phyloP scores from a whole-genome alignment of 2,888 invertebrate species.

The Brassicogethes aeneus region DNA sequence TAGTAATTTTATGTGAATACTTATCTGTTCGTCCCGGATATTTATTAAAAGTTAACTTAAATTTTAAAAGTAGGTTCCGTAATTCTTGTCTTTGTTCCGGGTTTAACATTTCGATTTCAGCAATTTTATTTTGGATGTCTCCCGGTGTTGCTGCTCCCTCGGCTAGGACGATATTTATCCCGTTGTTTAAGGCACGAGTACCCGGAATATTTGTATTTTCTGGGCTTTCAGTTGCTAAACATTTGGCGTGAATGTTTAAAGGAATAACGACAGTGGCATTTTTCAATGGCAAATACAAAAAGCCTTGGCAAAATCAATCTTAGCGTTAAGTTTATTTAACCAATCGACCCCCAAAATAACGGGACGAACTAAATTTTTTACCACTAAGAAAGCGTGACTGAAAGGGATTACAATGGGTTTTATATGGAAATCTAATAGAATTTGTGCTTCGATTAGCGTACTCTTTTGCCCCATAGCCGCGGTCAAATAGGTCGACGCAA shows the following conservation, averaged over 20 bases:
- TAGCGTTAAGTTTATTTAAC: background rate
- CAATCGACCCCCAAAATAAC: background rate
- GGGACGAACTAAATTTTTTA: background rate
- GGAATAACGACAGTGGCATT: too few species aligned
- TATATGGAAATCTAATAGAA: background rate
- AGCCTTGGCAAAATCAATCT: background rate
- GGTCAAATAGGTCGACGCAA: background rate
- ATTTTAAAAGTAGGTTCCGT: background rate
- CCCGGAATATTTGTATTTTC: too few species aligned
- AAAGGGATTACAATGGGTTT: background rate
- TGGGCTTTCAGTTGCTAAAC: too few species aligned
- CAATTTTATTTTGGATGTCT: background rate
- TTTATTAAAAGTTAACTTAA: background rate
- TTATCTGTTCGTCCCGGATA: background rate
- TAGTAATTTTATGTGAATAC: background rate
- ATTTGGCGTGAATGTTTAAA: too few species aligned
- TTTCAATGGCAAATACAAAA: background rate
- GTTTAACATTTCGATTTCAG: background rate
- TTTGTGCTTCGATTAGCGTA: background rate
- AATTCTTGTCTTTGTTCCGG: background rate
- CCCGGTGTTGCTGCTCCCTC: background rate
- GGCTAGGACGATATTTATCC: background rate
- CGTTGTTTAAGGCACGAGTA: too few species aligned
- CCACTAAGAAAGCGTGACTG: background rate
- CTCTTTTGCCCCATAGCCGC: background rate